Evolutionary conservation across 2,888 invertebrate species (phyloP).

Genomic region (Ptilodon capucinus): DNA sequence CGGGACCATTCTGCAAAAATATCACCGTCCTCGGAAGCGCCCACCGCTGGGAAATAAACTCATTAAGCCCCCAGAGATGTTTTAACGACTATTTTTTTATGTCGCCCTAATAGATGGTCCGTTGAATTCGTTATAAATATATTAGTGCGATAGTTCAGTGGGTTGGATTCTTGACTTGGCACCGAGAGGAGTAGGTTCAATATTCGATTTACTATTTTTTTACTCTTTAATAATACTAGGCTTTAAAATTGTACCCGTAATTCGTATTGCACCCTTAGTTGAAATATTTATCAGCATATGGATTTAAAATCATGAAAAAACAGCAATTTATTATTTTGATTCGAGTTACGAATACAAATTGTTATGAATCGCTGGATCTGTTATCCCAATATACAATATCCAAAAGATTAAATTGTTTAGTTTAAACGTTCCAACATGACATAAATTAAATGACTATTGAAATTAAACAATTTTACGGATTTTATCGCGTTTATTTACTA

Average conservation of each 20-base stretch:
- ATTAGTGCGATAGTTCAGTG: not conserved
- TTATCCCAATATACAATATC: not conserved
- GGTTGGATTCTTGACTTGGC: not conserved
- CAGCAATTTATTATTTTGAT: not conserved
- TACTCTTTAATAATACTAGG: too few species aligned
- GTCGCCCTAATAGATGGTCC: not conserved
- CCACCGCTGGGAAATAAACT: slow-evolving; percentile 29
- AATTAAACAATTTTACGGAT: too few species aligned
- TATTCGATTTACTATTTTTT: too few species aligned
- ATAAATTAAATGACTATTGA: too few species aligned
- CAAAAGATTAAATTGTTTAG: not conserved
- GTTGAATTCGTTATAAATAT: not conserved
- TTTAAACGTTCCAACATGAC: not conserved
- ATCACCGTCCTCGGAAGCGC: slow-evolving; percentile 15
- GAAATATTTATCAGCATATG: not conserved
- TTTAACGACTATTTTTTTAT: slow-evolving; percentile 7
- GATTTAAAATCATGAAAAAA: not conserved
- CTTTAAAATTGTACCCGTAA: too few species aligned
- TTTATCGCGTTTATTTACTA: too few species aligned
- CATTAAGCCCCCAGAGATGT: slow-evolving; percentile 28
- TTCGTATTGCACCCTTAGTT: too few species aligned
- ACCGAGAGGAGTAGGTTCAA: not conserved
- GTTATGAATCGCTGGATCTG: not conserved
- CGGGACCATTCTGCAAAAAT: slow-evolving; percentile 36
- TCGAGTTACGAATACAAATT: not conserved